These are phyloP conservation scores for Sturnira hondurensis DNA, from an alignment of 2,113 vertebrate species.

Conservation along the genomic window DNA sequence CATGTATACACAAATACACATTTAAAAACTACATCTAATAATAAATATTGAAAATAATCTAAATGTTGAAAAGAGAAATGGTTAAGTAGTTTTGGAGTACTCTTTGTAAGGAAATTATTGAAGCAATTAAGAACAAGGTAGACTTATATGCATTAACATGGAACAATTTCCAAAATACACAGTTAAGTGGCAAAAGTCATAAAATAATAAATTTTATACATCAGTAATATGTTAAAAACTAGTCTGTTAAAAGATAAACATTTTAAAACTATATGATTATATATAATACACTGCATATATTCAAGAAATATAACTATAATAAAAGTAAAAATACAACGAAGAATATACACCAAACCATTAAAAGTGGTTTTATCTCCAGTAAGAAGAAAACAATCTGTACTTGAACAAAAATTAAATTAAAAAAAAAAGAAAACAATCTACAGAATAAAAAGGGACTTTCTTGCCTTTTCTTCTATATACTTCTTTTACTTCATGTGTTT, in stretches of 20 bases:
- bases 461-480: background rate
- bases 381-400: background rate
- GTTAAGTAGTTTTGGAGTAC: background rate
- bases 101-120: background rate
- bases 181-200: background rate
- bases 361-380: background rate
- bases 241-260: background rate
- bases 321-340: background rate
- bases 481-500: background rate
- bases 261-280: background rate
- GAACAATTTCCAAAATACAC: background rate
- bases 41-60: background rate
- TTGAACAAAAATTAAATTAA: no score
- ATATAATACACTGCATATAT: background rate
- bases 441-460: background rate
- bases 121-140: background rate
- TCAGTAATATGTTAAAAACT: background rate
- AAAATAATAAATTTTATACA: background rate
- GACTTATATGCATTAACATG: background rate
- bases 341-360: background rate
- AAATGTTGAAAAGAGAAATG: conserved; percentile 3
- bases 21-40: background rate
- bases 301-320: background rate
- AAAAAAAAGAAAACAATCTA: background rate
- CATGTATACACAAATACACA: background rate